A percentile compares a stretch with the other conserved stretches of the same genome.
Conservation (phyloP, 37 sponge, comb jelly and placozoan species). For the Spongia lamella region DNA sequence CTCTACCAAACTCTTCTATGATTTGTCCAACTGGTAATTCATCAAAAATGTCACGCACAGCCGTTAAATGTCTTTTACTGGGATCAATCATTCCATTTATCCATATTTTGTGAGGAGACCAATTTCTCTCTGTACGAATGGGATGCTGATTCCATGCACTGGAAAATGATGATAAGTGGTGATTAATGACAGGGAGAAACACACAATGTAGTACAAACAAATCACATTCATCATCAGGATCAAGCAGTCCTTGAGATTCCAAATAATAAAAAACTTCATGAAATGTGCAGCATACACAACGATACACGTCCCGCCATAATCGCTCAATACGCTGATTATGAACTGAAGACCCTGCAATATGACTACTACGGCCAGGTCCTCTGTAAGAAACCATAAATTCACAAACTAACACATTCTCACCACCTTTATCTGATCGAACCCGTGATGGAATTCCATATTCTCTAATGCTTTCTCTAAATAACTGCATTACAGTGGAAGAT, state of each 20-base stretch:
- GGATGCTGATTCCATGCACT: slow-evolving; percentile 36
- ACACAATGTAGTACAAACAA: slow-evolving; percentile 29
- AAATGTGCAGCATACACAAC: slow-evolving; percentile 32
- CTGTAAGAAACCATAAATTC: slow-evolving; percentile 22
- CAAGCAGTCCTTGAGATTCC: slow-evolving; percentile 17
- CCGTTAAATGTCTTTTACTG: not conserved
- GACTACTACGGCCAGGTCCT: slow-evolving; percentile 26
- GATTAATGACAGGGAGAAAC: slow-evolving; percentile 2
- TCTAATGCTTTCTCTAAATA: slow-evolving; percentile 10
- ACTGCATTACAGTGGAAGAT: slow-evolving; percentile 17
- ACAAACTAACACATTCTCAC: slow-evolving; percentile 32
- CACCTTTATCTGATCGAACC: slow-evolving; percentile 36
- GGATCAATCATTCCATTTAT: slow-evolving; percentile 20
- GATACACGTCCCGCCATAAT: slow-evolving; percentile 41
- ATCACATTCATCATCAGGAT: slow-evolving; percentile 13
- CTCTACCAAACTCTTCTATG: slow-evolving; percentile 23
- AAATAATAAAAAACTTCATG: slow-evolving; percentile 18
- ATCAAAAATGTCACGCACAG: no score
- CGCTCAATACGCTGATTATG: slow-evolving; percentile 48
- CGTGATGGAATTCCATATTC: slow-evolving; percentile 25
- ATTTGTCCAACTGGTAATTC: not conserved
- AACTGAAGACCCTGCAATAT: slow-evolving; percentile 31
- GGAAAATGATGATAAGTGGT: not conserved
- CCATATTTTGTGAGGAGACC: slow-evolving; percentile 31
- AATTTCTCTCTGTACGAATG: slow-evolving; percentile 28